Base-by-base conservation (phyloP, 2,888 invertebrate species). In the Isoperla grammatica region DNA sequence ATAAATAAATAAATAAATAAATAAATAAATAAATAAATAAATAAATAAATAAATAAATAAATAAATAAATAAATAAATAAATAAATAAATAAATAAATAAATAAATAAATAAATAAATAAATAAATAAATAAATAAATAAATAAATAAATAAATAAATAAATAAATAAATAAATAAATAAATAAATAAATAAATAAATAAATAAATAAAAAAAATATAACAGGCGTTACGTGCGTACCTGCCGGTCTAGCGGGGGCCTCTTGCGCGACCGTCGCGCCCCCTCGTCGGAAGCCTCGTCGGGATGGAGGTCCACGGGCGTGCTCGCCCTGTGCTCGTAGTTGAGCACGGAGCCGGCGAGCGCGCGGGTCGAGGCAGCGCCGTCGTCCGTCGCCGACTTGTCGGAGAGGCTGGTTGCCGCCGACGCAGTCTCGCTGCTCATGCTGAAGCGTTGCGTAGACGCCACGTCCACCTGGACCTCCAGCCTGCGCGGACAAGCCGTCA, bases 311-410 rank as follows among this genome's bases (percentile, higher is more conserved):
- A 45, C 42, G 42, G 42, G 42, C 13, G 42, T n/a, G 17, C 6
- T 43, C 13, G 61, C 53, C 22, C 60, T 61, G 37, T 83, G 82
- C 76, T 83, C 84, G 70, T 84, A 84, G 70, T 83, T 84, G 62
- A 85, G 75, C 68, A 87, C 81, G 15, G 89, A 89, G 15, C 90
- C 90, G 45, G 90, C 89, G 64, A 90, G 75, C 40, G 88, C 90
- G 67, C 85, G 79, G 0, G 87, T 87, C 45, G 88, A 88, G 17
- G 88, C 87, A 15, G 79, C 80, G 1, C 81, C 83, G 68, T 81
- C 81, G 69, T 86, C 86, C 48, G 81, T 79, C 15, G 80, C 79
- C n/a, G 85, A 85, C 67, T 85, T 83, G 68, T 86, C 84, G 35
- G 83, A 83, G 12, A 86, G 75, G 69, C 85, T 86, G 46, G 84